Evolutionary conservation across 2,888 invertebrate species (phyloP).

Genomic region (Hypercompe scribonia): DNA sequence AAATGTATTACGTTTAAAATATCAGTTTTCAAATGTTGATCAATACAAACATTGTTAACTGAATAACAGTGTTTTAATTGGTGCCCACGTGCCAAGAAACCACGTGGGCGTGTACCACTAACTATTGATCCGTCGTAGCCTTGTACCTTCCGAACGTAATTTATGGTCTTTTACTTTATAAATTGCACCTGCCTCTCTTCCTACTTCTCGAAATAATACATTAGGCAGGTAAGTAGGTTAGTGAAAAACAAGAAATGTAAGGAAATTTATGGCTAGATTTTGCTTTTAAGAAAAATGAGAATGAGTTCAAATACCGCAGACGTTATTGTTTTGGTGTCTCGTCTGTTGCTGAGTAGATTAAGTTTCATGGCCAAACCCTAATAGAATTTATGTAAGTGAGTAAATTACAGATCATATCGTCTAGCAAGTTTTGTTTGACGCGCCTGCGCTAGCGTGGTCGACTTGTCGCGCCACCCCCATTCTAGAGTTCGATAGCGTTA

Average conservation of each 20-base stretch:
- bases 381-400: slow-evolving; percentile 28
- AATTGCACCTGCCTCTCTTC: background rate
- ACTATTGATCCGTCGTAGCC: slow-evolving; percentile 42
- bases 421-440: slow-evolving; percentile 41
- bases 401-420: slow-evolving; percentile 43
- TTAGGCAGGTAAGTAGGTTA: background rate
- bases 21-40: background rate
- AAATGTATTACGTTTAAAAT: background rate
- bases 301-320: slow-evolving; percentile 1
- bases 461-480: slow-evolving; percentile 57
- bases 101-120: slow-evolving; percentile 41
- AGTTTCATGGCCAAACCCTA: slow-evolving; percentile 36
- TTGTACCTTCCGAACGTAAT: slow-evolving; percentile 22
- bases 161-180: slow-evolving; percentile 2
- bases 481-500: slow-evolving; percentile 76
- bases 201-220: background rate
- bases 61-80: background rate
- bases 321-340: slow-evolving; percentile 13
- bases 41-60: background rate
- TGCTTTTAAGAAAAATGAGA: background rate
- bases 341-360: slow-evolving; percentile 11
- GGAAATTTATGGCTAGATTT: background rate
- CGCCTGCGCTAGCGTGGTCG: slow-evolving; percentile 58
- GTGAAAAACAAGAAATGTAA: background rate
- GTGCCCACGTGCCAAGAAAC: slow-evolving; percentile 40